Percentiles rank a stretch among this genome's conserved stretches.
phyloP scores from a whole-genome alignment of 2,113 vertebrate genomes.

The Cololabis saira region DNA sequence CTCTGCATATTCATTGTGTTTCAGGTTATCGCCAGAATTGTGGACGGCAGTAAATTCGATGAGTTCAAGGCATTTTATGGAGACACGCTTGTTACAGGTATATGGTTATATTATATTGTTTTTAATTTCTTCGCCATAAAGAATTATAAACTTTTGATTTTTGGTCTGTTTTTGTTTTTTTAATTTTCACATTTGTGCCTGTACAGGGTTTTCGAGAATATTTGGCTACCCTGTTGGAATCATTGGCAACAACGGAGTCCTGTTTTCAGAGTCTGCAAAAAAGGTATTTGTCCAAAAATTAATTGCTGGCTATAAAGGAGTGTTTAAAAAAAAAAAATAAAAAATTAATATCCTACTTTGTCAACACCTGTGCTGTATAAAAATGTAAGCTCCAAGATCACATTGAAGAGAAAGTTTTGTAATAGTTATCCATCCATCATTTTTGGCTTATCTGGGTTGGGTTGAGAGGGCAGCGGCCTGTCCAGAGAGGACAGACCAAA shows the following conservation, averaged over 20 bases:
- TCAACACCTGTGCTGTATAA: neutral
- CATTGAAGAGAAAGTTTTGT: neutral
- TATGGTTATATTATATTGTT: neutral
- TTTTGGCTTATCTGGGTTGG: too few relatives aligned
- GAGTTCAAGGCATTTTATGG: conserved; percentile 99
- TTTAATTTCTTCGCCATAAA: neutral
- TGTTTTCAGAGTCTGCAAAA: conserved; percentile 98
- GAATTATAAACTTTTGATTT: neutral
- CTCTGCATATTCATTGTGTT: conserved; percentile 50
- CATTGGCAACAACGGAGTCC: conserved; percentile 97
- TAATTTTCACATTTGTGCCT: conserved; percentile 21
- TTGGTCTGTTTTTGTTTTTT: neutral
- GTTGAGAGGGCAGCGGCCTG: too few relatives aligned
- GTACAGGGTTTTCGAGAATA: conserved; percentile 93
- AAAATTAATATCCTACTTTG: neutral
- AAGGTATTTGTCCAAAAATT: conserved; percentile 81
- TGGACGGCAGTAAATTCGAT: conserved; percentile 96
- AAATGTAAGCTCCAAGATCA: conserved; percentile 11
- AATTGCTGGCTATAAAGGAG: neutral
- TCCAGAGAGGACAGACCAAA: too few relatives aligned
- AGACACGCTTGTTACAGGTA: conserved; percentile 96
- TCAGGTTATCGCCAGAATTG: conserved; percentile 95
- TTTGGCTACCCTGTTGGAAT: conserved; percentile 97
- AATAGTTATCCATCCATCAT: neutral
- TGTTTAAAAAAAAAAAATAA: neutral